A percentile compares a stretch with the other conserved stretches of the same genome.
Evolutionary conservation across 2,888 invertebrate species (phyloP).

Genomic region (Rutpela maculata): DNA sequence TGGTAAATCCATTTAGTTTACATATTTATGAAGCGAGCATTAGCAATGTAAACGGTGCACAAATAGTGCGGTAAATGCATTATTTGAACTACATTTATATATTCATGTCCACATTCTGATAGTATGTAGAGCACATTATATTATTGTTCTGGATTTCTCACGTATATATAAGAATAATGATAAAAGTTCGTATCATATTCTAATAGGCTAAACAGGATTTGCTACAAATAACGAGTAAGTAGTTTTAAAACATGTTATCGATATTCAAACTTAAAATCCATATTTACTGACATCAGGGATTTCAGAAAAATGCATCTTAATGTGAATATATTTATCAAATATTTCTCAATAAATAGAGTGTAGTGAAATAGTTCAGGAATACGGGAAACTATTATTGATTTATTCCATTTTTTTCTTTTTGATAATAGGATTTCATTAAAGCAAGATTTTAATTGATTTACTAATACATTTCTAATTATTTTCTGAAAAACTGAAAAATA

Average conservation of each 20-base stretch:
- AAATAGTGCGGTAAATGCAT: not conserved
- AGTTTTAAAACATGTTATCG: not conserved
- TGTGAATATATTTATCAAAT: not conserved
- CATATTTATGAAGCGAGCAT: constrained; percentile 8
- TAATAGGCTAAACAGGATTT: not conserved
- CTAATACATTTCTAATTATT: no score
- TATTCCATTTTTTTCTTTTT: no score
- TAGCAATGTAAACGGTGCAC: constrained; percentile 10
- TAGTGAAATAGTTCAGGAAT: no score
- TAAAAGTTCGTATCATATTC: not conserved
- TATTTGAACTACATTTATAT: constrained; percentile 7
- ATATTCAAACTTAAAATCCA: not conserved
- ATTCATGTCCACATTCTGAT: not conserved
- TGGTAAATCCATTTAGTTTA: constrained; percentile 13
- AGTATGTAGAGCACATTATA: not conserved
- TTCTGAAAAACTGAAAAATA: no score
- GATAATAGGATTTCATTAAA: no score
- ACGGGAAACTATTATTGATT: no score
- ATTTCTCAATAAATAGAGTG: not conserved
- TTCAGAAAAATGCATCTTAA: not conserved
- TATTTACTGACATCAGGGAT: not conserved
- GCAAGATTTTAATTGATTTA: no score
- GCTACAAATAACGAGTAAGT: not conserved
- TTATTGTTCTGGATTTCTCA: not conserved
- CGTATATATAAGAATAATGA: not conserved